A percentile compares a stretch with the other conserved stretches of the same genome.
phyloP scores from a whole-genome alignment of 1,140 invertebrate species.

The Drosophila sechellia region DNA sequence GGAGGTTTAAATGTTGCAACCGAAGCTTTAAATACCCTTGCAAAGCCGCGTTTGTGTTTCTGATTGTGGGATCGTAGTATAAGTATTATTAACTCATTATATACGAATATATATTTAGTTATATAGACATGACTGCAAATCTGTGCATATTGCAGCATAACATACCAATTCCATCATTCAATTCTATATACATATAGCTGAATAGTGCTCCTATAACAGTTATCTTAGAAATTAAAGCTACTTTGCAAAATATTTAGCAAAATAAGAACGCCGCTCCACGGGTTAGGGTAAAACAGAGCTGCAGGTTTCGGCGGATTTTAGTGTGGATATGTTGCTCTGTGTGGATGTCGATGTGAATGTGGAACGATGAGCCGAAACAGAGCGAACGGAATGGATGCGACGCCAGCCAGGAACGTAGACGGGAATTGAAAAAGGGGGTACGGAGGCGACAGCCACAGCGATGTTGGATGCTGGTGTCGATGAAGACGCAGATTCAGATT shows the following conservation, averaged over 20 bases:
- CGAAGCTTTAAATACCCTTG: conserved; percentile 32
- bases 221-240: too few species aligned
- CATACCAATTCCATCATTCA: too few species aligned
- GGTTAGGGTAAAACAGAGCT: conserved; percentile 1
- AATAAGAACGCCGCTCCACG: background rate
- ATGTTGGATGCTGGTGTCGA: conserved; percentile 39
- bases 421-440: conserved; percentile 2
- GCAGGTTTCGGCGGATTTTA: conserved; percentile 31
- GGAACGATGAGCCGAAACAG: conserved; percentile 45
- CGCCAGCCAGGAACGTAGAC: conserved; percentile 35
- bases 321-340: conserved; percentile 29
- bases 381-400: conserved; percentile 46
- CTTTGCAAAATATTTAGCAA: background rate
- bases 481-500: conserved; percentile 48
- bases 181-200: too few species aligned
- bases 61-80: background rate
- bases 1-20: conserved; percentile 41
- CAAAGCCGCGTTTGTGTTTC: background rate
- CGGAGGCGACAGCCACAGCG: conserved; percentile 16
- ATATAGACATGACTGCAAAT: too few species aligned
- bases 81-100: background rate
- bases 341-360: conserved; percentile 42
- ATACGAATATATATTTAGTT: too few species aligned
- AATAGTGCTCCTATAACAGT: too few species aligned
- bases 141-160: too few species aligned